phyloP scores from a whole-genome alignment of 1,140 invertebrate genomes.

The Pseudomyrmex dendroicus region DNA sequence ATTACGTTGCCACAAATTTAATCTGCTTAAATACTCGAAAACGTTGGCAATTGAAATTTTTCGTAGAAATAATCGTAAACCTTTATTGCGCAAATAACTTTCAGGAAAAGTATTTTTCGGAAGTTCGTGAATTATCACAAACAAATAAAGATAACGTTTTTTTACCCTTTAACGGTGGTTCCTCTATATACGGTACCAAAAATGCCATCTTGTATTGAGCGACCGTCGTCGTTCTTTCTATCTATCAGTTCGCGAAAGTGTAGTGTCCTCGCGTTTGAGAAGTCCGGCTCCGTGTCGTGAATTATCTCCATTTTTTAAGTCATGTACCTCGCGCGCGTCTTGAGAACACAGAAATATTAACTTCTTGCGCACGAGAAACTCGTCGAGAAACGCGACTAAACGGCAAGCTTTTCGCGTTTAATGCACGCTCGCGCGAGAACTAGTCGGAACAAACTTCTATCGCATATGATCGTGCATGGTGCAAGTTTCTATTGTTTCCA shows the following conservation, averaged over 20 bases:
- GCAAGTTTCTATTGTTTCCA: constrained; percentile 48
- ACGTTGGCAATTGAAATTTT: no score
- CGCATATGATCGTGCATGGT: constrained; percentile 12
- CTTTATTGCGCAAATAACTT: not conserved
- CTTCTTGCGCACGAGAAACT: not conserved
- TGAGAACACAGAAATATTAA: constrained; percentile 30
- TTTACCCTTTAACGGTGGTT: constrained; percentile 62
- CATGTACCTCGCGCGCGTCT: not conserved
- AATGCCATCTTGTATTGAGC: constrained; percentile 26
- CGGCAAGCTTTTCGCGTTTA: constrained; percentile 46
- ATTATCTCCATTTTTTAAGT: constrained; percentile 35
- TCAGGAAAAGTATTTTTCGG: not conserved
- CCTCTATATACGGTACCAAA: constrained; percentile 58
- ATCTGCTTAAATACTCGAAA: no score
- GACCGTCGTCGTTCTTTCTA: constrained; percentile 24
- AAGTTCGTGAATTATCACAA: no score
- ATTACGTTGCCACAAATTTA: no score
- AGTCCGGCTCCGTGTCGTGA: constrained; percentile 53
- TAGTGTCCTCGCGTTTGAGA: constrained; percentile 62
- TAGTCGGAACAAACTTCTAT: constrained; percentile 39
- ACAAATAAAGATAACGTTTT: not conserved
- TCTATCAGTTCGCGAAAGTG: constrained; percentile 41
- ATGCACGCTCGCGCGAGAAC: constrained; percentile 41
- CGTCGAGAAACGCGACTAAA: constrained; percentile 1
- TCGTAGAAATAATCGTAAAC: not conserved